These are phyloP conservation scores for Diplodus puntazzo DNA, from an alignment of 2,797 vertebrate genomes.

Conservation along the genomic window DNA sequence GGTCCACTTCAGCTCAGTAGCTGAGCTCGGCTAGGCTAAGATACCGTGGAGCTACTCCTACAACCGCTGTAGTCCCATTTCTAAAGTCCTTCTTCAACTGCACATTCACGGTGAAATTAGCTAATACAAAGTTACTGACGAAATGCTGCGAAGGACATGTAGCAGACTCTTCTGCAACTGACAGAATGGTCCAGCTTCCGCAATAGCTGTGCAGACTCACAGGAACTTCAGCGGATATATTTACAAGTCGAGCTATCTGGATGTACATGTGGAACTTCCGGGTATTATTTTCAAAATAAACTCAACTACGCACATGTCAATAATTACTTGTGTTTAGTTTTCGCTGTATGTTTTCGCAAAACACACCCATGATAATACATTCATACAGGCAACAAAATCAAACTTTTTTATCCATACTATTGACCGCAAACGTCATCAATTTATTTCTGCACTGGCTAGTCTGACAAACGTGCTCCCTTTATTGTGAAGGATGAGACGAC, in stretches of 20 bases:
- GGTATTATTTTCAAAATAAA: conserved; percentile 58
- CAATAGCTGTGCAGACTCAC: conserved; percentile 19
- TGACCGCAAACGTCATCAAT: accelerated
- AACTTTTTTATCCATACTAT: accelerated
- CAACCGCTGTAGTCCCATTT: conserved; percentile 20
- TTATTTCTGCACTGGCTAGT: not conserved
- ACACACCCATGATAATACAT: not conserved
- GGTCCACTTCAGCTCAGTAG: conserved; percentile 33
- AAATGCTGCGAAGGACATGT: not conserved
- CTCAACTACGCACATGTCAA: accelerated
- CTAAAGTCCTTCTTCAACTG: not conserved
- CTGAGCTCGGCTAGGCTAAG: conserved; percentile 68
- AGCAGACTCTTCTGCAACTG: conserved; percentile 11
- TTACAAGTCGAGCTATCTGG: conserved; percentile 19
- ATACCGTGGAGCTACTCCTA: conserved; percentile 13
- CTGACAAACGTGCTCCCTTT: not conserved
- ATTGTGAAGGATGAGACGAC: conserved; percentile 37
- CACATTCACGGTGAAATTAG: not conserved
- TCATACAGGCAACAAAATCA: accelerated
- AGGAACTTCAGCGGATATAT: conserved; percentile 7
- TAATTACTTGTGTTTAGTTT: not conserved
- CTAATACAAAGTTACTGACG: not conserved
- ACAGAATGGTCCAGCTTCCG: conserved; percentile 39
- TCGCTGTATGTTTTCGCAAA: not conserved
- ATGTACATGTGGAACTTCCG: not conserved